A percentile compares a stretch with the other conserved stretches of the same genome.
These are phyloP conservation scores for Danionella dracula DNA, from an alignment of 2,797 vertebrate species.

Conservation along the genomic window DNA sequence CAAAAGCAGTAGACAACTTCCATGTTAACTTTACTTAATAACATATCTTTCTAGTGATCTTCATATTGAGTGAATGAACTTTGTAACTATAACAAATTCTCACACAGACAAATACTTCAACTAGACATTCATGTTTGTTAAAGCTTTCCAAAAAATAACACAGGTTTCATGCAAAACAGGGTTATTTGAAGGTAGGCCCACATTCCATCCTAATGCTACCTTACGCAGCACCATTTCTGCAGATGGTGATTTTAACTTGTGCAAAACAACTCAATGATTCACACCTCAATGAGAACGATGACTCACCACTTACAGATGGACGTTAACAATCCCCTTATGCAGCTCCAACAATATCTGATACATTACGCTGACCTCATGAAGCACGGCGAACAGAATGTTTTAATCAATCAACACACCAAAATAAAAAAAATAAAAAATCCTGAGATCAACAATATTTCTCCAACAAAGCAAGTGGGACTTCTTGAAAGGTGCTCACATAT, in stretches of 20 bases:
- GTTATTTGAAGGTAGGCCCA: no score
- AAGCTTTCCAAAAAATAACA: no score
- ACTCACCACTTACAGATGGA: not conserved
- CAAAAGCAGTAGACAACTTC: no score
- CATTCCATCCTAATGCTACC: not conserved
- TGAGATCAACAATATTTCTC: not conserved
- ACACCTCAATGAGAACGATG: not conserved
- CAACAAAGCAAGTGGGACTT: not conserved
- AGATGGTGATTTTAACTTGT: not conserved
- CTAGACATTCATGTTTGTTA: no score
- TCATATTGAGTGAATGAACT: no score
- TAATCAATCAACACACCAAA: not conserved
- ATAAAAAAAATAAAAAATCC: no score
- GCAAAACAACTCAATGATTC: not conserved
- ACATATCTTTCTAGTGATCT: no score
- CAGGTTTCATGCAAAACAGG: no score
- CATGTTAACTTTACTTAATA: no score
- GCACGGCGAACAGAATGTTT: not conserved
- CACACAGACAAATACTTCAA: no score
- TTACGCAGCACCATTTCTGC: not conserved
- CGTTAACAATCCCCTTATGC: not conserved
- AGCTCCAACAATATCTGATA: not conserved
- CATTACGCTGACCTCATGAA: not conserved
- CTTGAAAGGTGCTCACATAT: not conserved
- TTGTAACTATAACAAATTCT: no score